Base-by-base conservation (phyloP, 2,797 vertebrate genomes). In the Ptychobarbus kaznakovi region DNA sequence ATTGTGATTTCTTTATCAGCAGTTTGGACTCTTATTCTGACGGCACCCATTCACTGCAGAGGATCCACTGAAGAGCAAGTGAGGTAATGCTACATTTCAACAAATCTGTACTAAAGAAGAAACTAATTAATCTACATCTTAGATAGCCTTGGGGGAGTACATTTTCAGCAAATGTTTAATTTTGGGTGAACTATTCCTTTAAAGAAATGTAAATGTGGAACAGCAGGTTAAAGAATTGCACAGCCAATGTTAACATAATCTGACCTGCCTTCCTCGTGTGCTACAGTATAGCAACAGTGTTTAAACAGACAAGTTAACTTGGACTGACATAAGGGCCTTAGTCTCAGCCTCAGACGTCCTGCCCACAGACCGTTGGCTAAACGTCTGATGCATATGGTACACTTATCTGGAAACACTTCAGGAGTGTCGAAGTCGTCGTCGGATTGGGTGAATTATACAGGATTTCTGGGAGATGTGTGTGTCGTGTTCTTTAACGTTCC, bases 321-420 rank as follows among this genome's bases (percentile, higher is more conserved):
- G 77, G 79, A 69, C 58, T 84, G 86, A 86, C 84, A 86, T 87
- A 80, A 81, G 85, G 80, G 56, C 56, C 68, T 79, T 32, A 32
- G 32, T 32, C 32, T 32, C 32, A 32, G 32, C 32, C 32, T 32
- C 32, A 32, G 32, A 32, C 32, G 32, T 32, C 32, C 0, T 0
- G 32, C 0, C 32, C 32, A 32, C 32, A 32, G 32, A 32, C 32
- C 32, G 32, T 32, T 32, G 32, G 32, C 32, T 32, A 32, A 32
- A 32, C 32, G 32, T 32, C 0, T 32, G 32, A 32, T 32, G 32
- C 32, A 32, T 32, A 32, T 32, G 32, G 32, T 32, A 32, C 32
- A 32, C 32, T 32, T 32, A 32, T 32, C 32, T 32, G 32, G 32
- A 32, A 32, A 32, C 32, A 32, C 32, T 32, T 32, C 32, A 32